Evolutionary conservation across 2,113 vertebrate genomes (phyloP).

Genomic region (Salvelinus fontinalis): DNA sequence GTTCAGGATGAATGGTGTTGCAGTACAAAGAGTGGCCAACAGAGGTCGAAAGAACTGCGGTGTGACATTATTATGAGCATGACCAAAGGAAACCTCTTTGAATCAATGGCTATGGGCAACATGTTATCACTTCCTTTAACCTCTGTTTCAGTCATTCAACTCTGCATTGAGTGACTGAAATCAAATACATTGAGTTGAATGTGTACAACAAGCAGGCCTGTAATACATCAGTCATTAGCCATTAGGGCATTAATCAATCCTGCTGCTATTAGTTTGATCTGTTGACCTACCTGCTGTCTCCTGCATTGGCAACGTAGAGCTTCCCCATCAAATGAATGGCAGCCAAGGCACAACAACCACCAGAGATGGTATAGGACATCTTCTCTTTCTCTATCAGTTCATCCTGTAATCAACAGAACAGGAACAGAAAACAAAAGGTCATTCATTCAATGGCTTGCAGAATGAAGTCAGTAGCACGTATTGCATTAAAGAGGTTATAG

Average conservation of each 20-base stretch:
- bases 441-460: background rate
- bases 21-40: conserved; percentile 1
- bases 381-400: conserved; percentile 88
- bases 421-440: conserved; percentile 9
- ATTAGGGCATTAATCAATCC: background rate
- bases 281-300: conserved; percentile 89
- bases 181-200: too few species aligned
- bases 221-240: too few species aligned
- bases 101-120: too few species aligned
- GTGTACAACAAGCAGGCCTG: too few species aligned
- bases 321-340: conserved; percentile 90
- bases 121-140: too few species aligned
- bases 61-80: background rate
- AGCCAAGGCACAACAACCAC: conserved; percentile 93
- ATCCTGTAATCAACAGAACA: conserved; percentile 75
- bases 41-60: background rate
- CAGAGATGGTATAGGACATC: conserved; percentile 77
- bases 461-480: background rate
- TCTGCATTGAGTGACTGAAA: too few species aligned
- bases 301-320: conserved; percentile 94
- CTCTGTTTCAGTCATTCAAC: too few species aligned
- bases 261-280: background rate
- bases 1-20: background rate
- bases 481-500: background rate
- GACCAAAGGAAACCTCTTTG: too few species aligned